Percentiles rank a stretch among this genome's conserved stretches.
Conservation (phyloP, 2,113 vertebrate genomes). For the Sylvilagus bachmani region DNA sequence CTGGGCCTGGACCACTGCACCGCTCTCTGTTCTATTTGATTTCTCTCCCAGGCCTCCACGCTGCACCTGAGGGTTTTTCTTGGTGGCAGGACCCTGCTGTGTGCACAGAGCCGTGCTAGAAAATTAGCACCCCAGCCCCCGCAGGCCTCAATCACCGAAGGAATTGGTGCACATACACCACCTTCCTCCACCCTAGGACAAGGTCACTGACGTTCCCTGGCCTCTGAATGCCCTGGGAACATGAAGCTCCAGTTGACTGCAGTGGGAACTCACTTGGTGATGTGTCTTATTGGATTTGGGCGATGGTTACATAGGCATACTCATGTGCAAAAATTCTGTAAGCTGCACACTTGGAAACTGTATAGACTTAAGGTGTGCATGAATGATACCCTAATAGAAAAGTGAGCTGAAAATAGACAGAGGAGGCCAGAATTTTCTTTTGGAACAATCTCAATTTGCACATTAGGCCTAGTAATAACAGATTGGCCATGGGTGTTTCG, state of each 20-base stretch:
- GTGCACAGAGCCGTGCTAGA: neutral
- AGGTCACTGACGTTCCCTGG: neutral
- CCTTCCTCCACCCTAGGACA: neutral
- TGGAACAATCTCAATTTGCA: neutral
- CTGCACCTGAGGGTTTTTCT: neutral
- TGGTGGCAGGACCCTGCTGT: neutral
- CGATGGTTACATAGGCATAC: neutral
- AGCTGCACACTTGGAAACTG: neutral
- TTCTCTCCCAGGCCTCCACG: no score
- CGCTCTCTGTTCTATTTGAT: fast-evolving
- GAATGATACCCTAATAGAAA: neutral
- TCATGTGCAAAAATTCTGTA: neutral
- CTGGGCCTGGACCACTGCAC: fast-evolving
- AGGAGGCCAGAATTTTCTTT: neutral
- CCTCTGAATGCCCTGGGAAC: neutral
- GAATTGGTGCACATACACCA: neutral
- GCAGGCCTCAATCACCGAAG: neutral
- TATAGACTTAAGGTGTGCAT: neutral
- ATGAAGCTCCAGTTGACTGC: neutral
- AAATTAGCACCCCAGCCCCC: neutral
- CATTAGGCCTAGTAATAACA: neutral
- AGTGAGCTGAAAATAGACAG: neutral
- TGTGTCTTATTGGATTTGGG: neutral
- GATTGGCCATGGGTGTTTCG: neutral
- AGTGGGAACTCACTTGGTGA: neutral